Evolutionary conservation across 2,888 invertebrate species (phyloP), one percentile per base, ranked within the genome.

Genomic region (Drosophila paramelanica): DNA sequence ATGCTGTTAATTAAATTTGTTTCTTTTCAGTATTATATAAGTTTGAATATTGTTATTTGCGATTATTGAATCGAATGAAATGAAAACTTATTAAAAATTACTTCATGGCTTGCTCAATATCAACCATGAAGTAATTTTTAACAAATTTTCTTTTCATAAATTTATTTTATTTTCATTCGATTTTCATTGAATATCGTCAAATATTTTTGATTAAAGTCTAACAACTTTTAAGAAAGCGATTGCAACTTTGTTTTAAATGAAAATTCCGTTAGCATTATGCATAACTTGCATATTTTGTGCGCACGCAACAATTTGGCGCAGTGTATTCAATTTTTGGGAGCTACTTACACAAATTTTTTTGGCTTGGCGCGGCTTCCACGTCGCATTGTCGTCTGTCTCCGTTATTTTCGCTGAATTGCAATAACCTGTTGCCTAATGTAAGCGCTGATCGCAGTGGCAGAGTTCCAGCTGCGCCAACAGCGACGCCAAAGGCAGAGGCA

Each of bases 351-450:
- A 70, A 64, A 27, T 39, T 17, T 25, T 49, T 55, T 61, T 73
- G 55, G 60, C 45, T 75, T 67, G 62, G 57, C 53, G 53, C 55
- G 65, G 51, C 64, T 58, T 66, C 59, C 60, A 47, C 64, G 50
- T 50, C 73, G 79, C 69, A 73, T 79, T 79, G 79, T 74, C 74
- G 81, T 73, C 64, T 73, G 60, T 62, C 57, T 53, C 58, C 64
- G 77, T 78, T 87, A 79, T 76, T 80, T 87, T 89, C 77, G 89
- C 88, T 73, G 85, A 88, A 89, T 88, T 86, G 88, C 89, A 89
- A 89, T 88, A 89, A 89, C 90, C 90, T 88, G 90, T 88, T 90
- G 90, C 90, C 77, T 79, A 88, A 89, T 89, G 67, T 78, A 77
- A 77, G 62, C 72, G 60, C 50, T 36, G 50, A 45, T 60, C 59